Base-by-base conservation (phyloP, 2,113 vertebrate species). In the Calyptomena viridis region DNA sequence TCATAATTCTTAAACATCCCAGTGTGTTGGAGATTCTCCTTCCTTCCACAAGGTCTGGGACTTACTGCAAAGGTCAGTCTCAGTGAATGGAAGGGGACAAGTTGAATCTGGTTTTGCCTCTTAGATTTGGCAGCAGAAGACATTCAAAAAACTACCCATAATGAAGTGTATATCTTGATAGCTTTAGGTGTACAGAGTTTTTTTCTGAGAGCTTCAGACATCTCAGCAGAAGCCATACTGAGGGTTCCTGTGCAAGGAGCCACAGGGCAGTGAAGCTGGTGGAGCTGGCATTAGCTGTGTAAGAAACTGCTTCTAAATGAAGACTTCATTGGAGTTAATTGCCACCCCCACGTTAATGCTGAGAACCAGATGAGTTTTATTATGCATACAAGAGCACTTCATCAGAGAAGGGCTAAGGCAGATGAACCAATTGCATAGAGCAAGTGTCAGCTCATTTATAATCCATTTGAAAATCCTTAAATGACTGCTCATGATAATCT, bases 381-480 rank as follows among this genome's bases (percentile, higher is more conserved):
- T 56, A 77, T 60, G 63, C 71, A 39, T 84, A 81, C 74, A 87
- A 94, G 89, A 94, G 74, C 87, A 92, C 72, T 95, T 87, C 56
- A 87, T 79, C 83, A 94, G 77, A 58, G 35, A 76, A 93, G 30
- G 44, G 47, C 90, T 83, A 94, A 96, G 52, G 71, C 83, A 96
- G 91, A 91, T 46, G 46, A 96, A 59, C 58, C 92, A 86, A 80
- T 94, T 73, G 75, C 84, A 77, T 63, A 87, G 83, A 95, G 89
- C 88, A 94, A 96, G 89, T 75, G 79, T 95, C 92, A 95, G 88
- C 80, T 96, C 84, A 47, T 94, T 93, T 87, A 77, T 68, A 95
- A 94, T 89, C 92, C 76, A 67, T 92, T 95, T 95, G 89, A 67
- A 91, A 89, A 94, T 89, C 80, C 64, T 64, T 93, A 67, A 96